phyloP scores from a whole-genome alignment of 2,797 vertebrate genomes.

The Chelon auratus region DNA sequence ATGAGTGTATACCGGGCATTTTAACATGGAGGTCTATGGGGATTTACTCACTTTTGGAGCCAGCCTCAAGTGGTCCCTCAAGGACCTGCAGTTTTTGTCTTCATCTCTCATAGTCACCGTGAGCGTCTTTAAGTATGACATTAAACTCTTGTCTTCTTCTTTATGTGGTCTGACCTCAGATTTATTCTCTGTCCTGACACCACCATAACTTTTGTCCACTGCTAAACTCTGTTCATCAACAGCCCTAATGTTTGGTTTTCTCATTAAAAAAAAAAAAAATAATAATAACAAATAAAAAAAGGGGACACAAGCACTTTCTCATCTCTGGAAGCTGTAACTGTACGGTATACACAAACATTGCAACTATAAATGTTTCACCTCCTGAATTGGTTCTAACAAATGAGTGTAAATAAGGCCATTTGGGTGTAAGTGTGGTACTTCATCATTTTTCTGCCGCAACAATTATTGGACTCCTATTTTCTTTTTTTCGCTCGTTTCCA shows the following conservation, averaged over 20 bases:
- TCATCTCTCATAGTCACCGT: neutral
- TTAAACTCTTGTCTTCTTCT: conserved; percentile 1
- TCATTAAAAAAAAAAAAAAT: conserved; percentile 7
- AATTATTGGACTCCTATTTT: conserved; percentile 65
- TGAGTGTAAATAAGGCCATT: conserved; percentile 71
- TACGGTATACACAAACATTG: conserved; percentile 17
- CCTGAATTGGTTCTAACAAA: conserved; percentile 66
- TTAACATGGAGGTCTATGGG: no score
- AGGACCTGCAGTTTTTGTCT: no score
- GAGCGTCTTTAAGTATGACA: neutral
- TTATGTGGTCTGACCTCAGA: neutral
- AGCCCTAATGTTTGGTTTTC: conserved; percentile 54
- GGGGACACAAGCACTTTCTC: conserved; percentile 36
- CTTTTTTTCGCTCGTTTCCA: conserved; percentile 45
- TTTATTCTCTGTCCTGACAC: conserved; percentile 18
- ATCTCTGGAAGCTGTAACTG: conserved; percentile 22
- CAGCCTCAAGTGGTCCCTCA: no score
- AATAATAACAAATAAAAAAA: conserved; percentile 22
- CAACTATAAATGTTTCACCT: conserved; percentile 43
- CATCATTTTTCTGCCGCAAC: conserved; percentile 70
- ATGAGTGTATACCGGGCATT: no score
- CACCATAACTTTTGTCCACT: conserved; percentile 41
- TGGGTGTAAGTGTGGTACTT: conserved; percentile 69
- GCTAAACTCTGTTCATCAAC: conserved; percentile 46
- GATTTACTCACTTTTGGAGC: no score